Evolutionary conservation across 2,113 vertebrate genomes (phyloP).

Genomic region (Ardeotis arabs): DNA sequence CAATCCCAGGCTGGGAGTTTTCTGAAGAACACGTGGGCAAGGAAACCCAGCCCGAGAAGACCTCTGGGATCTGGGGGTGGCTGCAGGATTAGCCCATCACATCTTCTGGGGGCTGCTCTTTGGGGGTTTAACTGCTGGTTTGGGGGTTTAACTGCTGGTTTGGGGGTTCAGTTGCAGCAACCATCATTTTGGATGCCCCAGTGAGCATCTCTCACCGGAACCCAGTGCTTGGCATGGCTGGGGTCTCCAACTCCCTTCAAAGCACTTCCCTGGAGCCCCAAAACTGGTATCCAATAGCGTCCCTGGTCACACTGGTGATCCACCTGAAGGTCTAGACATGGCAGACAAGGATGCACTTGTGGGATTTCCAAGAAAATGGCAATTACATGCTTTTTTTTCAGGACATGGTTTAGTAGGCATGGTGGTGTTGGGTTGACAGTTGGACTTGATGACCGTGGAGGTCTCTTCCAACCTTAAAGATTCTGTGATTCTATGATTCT

Average conservation of each 20-base stretch:
- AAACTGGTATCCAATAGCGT: background rate
- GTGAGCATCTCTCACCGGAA: background rate
- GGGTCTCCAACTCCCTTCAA: background rate
- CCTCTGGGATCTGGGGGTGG: background rate
- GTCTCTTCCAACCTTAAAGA: no score
- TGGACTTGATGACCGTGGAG: no score
- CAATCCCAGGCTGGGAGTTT: background rate
- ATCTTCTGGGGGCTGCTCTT: background rate
- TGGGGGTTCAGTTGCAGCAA: background rate
- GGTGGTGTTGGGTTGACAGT: no score
- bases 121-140: background rate
- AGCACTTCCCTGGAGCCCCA: background rate
- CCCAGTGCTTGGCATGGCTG: background rate
- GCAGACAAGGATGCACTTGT: background rate
- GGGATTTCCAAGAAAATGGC: background rate
- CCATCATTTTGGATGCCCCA: background rate
- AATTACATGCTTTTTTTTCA: no score
- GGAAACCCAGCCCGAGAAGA: background rate
- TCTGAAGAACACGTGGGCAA: background rate
- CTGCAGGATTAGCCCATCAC: background rate
- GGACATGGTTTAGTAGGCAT: no score
- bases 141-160: background rate
- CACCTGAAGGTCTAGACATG: fast-evolving
- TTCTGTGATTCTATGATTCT: no score
- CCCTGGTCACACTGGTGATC: background rate